Evolutionary conservation across 2,888 invertebrate species (phyloP).

Genomic region (Drosophila dives): DNA sequence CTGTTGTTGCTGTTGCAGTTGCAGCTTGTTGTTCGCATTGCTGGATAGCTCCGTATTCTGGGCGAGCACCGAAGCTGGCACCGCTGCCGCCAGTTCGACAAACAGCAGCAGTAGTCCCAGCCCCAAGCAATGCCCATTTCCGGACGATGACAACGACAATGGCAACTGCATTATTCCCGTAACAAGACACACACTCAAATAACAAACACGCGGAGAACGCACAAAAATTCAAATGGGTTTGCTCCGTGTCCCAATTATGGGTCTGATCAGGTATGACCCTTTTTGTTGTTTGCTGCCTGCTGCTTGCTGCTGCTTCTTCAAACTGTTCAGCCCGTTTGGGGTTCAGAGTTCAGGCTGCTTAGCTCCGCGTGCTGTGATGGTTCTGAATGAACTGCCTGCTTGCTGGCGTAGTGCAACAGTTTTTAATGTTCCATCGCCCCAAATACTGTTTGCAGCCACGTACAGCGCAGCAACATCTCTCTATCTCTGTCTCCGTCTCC

Average conservation of each 20-base stretch:
- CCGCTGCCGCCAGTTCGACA: conserved; percentile 70
- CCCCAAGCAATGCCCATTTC: conserved; percentile 28
- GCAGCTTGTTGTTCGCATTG: conserved; percentile 72
- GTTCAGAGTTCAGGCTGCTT: conserved; percentile 12
- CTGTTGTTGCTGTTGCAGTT: conserved; percentile 53
- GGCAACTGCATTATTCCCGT: conserved; percentile 51
- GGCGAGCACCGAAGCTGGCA: conserved; percentile 84
- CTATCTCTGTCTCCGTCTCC: conserved; percentile 27
- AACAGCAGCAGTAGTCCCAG: conserved; percentile 63
- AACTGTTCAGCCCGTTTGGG: not conserved
- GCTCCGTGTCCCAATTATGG: conserved; percentile 44
- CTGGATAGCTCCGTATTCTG: conserved; percentile 83
- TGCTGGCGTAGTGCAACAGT: conserved; percentile 79
- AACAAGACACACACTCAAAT: not conserved
- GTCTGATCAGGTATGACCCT: conserved; percentile 35
- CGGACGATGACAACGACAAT: conserved; percentile 35
- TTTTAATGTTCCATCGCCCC: conserved; percentile 81
- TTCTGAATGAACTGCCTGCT: conserved; percentile 83
- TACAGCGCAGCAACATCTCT: conserved; percentile 31
- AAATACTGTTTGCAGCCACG: conserved; percentile 71
- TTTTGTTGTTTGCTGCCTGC: conserved; percentile 13
- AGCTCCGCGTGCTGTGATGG: conserved; percentile 75
- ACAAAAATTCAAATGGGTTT: conserved; percentile 28
- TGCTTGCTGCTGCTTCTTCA: conserved; percentile 15
- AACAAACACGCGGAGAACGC: not conserved